Percentiles rank a stretch among this genome's conserved stretches.
These are phyloP conservation scores for Otis tarda DNA, from an alignment of 2,113 vertebrate species.

Conservation along the genomic window DNA sequence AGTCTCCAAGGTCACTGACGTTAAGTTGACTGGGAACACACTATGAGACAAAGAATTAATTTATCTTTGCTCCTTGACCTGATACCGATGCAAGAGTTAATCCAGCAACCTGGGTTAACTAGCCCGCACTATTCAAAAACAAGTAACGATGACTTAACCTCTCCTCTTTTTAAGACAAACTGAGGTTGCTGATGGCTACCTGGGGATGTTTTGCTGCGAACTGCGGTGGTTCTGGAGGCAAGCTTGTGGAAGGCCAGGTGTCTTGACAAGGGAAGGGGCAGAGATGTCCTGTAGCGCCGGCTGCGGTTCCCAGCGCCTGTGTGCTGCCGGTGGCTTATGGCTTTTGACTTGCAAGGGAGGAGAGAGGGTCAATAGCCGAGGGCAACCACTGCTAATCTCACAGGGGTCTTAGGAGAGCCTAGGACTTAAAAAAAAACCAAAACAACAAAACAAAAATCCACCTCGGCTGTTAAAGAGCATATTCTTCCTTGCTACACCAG, in stretches of 20 bases:
- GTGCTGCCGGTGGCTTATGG: fast-evolving
- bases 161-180: not conserved
- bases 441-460: not conserved
- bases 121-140: not conserved
- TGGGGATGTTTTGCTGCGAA: fast-evolving
- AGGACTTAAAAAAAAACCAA: not conserved
- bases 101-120: not conserved
- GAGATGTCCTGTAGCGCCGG: not conserved
- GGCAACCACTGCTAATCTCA: not conserved
- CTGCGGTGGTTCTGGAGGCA: not conserved
- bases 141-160: fast-evolving
- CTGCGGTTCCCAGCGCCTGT: fast-evolving
- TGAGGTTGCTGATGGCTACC: not conserved
- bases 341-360: not conserved
- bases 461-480: not conserved
- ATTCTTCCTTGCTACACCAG: not conserved
- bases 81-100: not conserved
- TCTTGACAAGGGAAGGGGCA: not conserved
- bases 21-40: constrained; percentile 19
- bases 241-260: not conserved
- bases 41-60: constrained; percentile 9
- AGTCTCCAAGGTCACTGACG: constrained; percentile 55
- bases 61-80: constrained; percentile 19
- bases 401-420: not conserved
- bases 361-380: not conserved